phyloP scores from a whole-genome alignment of 2,888 invertebrate genomes.

The Chironomus riparius region DNA sequence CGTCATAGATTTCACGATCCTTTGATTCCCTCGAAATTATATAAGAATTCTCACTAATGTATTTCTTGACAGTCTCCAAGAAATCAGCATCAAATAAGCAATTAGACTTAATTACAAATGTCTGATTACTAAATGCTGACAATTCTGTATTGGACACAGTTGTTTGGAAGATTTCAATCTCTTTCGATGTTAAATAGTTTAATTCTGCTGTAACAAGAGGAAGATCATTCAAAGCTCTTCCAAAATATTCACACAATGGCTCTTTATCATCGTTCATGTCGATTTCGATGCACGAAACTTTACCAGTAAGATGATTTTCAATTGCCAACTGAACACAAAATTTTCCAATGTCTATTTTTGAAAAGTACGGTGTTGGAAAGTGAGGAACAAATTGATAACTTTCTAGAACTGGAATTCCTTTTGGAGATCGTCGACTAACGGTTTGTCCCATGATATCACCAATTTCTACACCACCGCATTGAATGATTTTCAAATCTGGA shows the following conservation, averaged over 20 bases:
- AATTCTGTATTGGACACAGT: conserved; percentile 55
- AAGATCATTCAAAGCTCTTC: conserved; percentile 53
- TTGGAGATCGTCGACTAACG: conserved; percentile 57
- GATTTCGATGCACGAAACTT: conserved; percentile 53
- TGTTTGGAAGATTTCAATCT: conserved; percentile 44
- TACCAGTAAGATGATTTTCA: conserved; percentile 57
- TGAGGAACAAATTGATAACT: conserved; percentile 64
- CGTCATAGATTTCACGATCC: conserved; percentile 30
- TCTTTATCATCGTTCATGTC: conserved; percentile 44
- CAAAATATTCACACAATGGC: conserved; percentile 48
- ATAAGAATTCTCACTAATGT: no score
- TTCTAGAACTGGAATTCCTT: conserved; percentile 68
- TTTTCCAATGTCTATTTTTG: conserved; percentile 46
- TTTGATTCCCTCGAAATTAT: no score
- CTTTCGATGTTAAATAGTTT: conserved; percentile 41
- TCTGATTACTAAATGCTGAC: conserved; percentile 36
- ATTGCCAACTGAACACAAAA: conserved; percentile 58
- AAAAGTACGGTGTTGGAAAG: conserved; percentile 35
- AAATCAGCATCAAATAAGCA: no score
- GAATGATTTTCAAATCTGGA: conserved; percentile 36
- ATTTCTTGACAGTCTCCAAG: no score
- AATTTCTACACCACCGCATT: conserved; percentile 68
- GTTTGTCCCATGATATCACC: conserved; percentile 66
- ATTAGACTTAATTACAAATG: conserved; percentile 36
- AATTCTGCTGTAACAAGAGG: conserved; percentile 62